Base-by-base conservation (phyloP, 2,113 vertebrate genomes). In the Oncorhynchus gorbuscha region DNA sequence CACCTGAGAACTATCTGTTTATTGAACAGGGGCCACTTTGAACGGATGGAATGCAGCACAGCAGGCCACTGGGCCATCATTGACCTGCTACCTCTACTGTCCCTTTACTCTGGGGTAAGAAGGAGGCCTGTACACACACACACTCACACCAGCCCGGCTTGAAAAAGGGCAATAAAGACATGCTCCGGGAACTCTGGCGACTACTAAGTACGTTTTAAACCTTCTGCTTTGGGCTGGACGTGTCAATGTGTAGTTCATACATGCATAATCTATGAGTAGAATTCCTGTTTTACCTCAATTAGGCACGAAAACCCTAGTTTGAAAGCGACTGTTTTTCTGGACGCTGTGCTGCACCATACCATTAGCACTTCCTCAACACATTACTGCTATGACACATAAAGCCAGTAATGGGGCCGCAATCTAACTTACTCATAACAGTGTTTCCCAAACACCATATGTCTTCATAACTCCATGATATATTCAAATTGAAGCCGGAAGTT, bases 1-100 rank as follows among this genome's bases (percentile, higher is more conserved):
- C 83, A 82, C 83, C 80, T 82, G 78, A 80, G 78, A 82, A 70
- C 65, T 79, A 82, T 85, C 77, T 24, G 12, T 79, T 67, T 3
- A 22, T 68, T 68, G 77, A 79, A 71, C 76, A 61, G 76, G 69
- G 49, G 77, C 73, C 7, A 73, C 79, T 85, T 82, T 75, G 64
- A 87, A 86, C 76, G 61, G 65, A 26, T 77, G 78, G 77, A 74
- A 85, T 79, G 75, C 39, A 9, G 7, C 39, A 39, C 39, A 39
- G 39, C 61, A 67, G 72, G 72, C 35, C 82, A 85, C 62, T 74
- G 28, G 77, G 66, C 74, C 75, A 51, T 75, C 65, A 72, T 67
- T 55, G 22, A 73, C 58, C 71, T 72, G 77, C 66, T 72, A 55
- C 13, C 28, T 14, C 3, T 16, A 35, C 71, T 30, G 39, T 69